These are phyloP conservation scores for Orthonyx spaldingii DNA, from an alignment of 2,113 vertebrate species.

Conservation along the genomic window DNA sequence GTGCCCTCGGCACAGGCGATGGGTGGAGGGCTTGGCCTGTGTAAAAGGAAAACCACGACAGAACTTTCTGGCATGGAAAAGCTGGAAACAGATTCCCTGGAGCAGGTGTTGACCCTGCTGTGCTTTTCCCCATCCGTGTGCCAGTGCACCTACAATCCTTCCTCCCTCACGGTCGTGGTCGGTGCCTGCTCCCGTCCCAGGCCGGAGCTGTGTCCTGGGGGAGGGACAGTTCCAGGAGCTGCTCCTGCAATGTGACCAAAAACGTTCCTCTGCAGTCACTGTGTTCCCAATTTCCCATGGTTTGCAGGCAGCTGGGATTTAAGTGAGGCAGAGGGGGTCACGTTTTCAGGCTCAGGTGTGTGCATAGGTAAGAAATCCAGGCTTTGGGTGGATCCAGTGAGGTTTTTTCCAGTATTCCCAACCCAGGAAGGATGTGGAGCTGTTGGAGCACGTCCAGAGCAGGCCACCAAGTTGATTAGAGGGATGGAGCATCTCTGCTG, in stretches of 20 bases:
- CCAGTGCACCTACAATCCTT: fast-evolving
- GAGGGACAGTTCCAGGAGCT: neutral
- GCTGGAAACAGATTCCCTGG: neutral
- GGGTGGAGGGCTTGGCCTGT: neutral
- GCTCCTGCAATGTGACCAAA: neutral
- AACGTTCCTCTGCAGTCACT: neutral
- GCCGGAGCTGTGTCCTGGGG: fast-evolving
- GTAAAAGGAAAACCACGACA: neutral
- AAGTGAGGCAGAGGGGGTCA: fast-evolving
- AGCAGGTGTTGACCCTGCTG: neutral
- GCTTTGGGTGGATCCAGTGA: neutral
- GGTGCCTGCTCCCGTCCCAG: neutral
- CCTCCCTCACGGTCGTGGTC: fast-evolving
- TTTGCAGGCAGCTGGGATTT: neutral
- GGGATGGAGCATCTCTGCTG: neutral
- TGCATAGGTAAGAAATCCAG: neutral
- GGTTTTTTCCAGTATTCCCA: neutral
- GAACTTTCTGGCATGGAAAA: neutral
- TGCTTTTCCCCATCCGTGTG: fast-evolving
- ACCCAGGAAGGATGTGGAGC: neutral
- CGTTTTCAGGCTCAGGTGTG: neutral
- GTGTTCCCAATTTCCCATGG: neutral
- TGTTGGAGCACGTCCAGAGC: neutral
- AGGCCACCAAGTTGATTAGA: neutral
- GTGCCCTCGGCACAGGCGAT: fast-evolving